Base-by-base conservation (phyloP, 2,113 vertebrate species). In the Theropithecus gelada region DNA sequence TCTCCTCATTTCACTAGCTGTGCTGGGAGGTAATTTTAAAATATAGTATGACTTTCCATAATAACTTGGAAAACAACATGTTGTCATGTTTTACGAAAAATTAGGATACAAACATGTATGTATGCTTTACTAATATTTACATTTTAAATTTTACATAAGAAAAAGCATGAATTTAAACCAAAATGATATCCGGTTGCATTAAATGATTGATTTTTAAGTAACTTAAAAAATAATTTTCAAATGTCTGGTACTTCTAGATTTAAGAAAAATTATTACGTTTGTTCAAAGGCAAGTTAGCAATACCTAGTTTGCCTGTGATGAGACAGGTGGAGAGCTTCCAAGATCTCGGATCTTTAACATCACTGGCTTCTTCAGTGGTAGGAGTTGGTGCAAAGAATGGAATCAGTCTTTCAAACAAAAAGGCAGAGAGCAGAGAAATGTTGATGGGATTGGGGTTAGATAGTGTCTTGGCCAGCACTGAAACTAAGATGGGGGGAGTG, bases 371-470 rank as follows among this genome's bases (percentile, higher is more conserved):
- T 48, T 80, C 13, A 7, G 0, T 8, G 38, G n/a, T 25, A 68
- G 27, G 45, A 73, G 18, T 14, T 32, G 27, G 27, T 64, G 27
- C 27, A 30, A 30, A 64, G 61, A 64, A 30, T 64, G 27, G 35
- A 93, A 78, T 6, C 0, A 1, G 30, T 8, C 43, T 48, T 86
- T 38, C n/a, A 55, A 83, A 45, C 20, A n/a, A 45, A 38, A 75
- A 79, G 8, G 1, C 72, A 27, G 30, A 18, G 30, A 50, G 7
- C n/a, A 79, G 40, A 87, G 45, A 55, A 59, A 57, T 45, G 32
- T 6, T 43, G 8, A 0, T 6, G 30, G 17, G 1, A 0, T 1
- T 52, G 35, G 14, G 1, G 0, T 1, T 52, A 45, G n/a, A 4
- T 9, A 6, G 16, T 20, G 22, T 52, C 8, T 35, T 50, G 13